Base-by-base conservation (phyloP, 2,113 vertebrate species). In the Hippocampus guttulatus region DNA sequence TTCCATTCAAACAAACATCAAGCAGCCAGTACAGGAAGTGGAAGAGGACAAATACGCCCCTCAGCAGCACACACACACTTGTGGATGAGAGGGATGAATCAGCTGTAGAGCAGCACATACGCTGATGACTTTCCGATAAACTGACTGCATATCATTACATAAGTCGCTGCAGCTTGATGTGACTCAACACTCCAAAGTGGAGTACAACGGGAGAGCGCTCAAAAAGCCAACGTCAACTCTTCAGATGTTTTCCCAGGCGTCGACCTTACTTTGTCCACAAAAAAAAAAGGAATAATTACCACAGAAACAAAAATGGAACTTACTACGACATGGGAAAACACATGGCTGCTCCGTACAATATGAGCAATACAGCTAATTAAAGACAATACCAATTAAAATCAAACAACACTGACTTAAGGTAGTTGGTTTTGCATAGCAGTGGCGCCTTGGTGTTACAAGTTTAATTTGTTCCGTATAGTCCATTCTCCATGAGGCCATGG, bases 1-100 rank as follows among this genome's bases (percentile, higher is more conserved):
- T 49, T 55, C 70, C 51, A 64, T 76, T 78, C 3, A 60, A 33
- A 61, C 8, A 61, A 84, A 81, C 71, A 76, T 82, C 73, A 75
- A 69, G 40, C 62, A 75, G 78, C 80, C 18, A 54, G 73, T 75
- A 76, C 77, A 88, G 84, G 88, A 91, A 83, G 78, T 83, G 79
- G 83, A 79, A 68, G 79, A 84, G 79, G 75, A 78, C 82, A 85
- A 71, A 85, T 64, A 8, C 18, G 18, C 49, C 49, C 49, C 49
- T 5, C 33, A 6, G 5, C 49, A 5, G 49, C 21, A n/a, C n/a
- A 76, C n/a, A 76, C n/a, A 74, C 61, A 47, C 33, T 70, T 7
- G 16, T 65, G 4, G 23, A 75, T 68, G 68, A 64, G 33, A 57
- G 12, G 12, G 58, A 51, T 3, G 0, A 61, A 69, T 74, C 15